Conservation (phyloP, 2,888 invertebrate genomes). For the Leucophora obtusa region DNA sequence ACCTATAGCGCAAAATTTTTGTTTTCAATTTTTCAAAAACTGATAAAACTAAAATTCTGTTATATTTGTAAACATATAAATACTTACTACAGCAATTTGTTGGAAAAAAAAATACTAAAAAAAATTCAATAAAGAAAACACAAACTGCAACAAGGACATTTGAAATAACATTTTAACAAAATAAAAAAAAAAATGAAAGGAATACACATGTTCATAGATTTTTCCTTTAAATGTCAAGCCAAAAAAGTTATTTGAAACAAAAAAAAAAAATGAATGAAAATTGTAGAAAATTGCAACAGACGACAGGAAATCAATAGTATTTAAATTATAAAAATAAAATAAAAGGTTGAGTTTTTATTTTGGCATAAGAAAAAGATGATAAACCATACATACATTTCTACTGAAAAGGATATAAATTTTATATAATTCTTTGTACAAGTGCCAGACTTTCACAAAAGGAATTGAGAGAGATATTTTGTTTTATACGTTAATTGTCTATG, state of each 20-base stretch:
- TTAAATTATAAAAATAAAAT: slow-evolving; percentile 15
- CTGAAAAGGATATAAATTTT: slow-evolving; percentile 2
- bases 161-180: not conserved
- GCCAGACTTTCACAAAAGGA: not conserved
- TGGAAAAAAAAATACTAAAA: not conserved
- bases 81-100: not conserved
- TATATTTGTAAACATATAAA: not conserved
- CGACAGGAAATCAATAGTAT: slow-evolving; percentile 37
- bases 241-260: not conserved
- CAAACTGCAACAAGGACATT: slow-evolving; percentile 3
- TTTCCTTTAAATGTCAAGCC: slow-evolving; percentile 2
- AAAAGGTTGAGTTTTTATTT: not conserved
- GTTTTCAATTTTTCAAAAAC: slow-evolving; percentile 6
- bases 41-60: not conserved
- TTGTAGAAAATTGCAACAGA: slow-evolving; percentile 22
- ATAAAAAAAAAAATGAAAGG: not conserved
- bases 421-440: not conserved
- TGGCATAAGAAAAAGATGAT: not conserved
- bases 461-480: slow-evolving; percentile 5
- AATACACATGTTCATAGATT: not conserved
- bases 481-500: slow-evolving; percentile 5
- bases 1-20: not conserved
- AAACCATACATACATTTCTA: not conserved
- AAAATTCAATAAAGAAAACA: slow-evolving; percentile 5
- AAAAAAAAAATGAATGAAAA: not conserved